Percentiles rank a stretch among this genome's conserved stretches.
These are phyloP conservation scores for Beroe ovata DNA, from an alignment of 37 sponge, comb jelly and placozoan species.

Conservation along the genomic window DNA sequence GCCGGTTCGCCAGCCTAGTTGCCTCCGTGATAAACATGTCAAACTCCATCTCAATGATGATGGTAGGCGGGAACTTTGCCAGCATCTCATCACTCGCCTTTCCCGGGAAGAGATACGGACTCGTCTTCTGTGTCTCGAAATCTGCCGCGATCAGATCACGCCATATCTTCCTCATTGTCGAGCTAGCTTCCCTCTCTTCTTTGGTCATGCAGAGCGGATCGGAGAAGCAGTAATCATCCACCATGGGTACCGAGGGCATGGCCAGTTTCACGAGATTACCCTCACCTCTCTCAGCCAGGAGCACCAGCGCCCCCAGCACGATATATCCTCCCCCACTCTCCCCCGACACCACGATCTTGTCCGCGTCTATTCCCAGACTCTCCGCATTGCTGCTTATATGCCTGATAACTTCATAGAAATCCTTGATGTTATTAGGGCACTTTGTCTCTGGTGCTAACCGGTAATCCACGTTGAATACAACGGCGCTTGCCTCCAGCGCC, in stretches of 20 bases:
- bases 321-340: conserved; percentile 21
- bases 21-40: conserved; percentile 29
- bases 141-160: neutral
- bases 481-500: neutral
- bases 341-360: neutral
- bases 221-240: conserved; percentile 42
- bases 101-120: conserved; percentile 34
- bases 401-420: conserved; percentile 31
- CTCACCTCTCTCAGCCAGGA: neutral
- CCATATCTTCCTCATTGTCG: neutral
- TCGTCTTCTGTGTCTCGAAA: conserved; percentile 15
- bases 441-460: conserved; percentile 7
- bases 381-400: conserved; percentile 11
- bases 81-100: conserved; percentile 14
- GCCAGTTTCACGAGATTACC: neutral
- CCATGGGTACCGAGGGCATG: conserved; percentile 12
- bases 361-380: neutral
- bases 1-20: neutral
- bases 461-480: conserved; percentile 35
- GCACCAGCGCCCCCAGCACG: neutral
- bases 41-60: conserved; percentile 9
- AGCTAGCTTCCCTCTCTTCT: neutral
- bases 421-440: conserved; percentile 41
- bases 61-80: conserved; percentile 37
- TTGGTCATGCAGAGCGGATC: conserved; percentile 25